phyloP scores from a whole-genome alignment of 2,888 invertebrate species.

The Apodemia hepburni region DNA sequence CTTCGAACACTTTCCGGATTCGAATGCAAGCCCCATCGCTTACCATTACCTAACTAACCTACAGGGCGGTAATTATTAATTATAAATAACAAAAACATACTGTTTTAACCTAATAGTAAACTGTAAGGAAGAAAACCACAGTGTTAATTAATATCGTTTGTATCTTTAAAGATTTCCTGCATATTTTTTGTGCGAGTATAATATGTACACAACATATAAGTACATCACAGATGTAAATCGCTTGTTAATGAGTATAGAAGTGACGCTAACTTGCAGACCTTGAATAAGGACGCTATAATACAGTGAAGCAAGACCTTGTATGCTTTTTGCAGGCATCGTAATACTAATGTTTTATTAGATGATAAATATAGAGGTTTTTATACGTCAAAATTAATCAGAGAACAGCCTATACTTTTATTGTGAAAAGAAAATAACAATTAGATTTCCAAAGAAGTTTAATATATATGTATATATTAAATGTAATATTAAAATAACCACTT shows the following conservation, averaged over 20 bases:
- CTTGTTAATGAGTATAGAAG: constrained; percentile 60
- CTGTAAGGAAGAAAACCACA: constrained; percentile 6
- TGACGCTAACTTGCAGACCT: constrained; percentile 70
- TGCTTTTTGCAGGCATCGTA: constrained; percentile 51
- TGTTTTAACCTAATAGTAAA: constrained; percentile 14
- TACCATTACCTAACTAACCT: too few relatives aligned
- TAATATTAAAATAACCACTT: too few relatives aligned
- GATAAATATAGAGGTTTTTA: constrained; percentile 5
- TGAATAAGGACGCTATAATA: constrained; percentile 70
- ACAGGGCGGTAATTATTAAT: too few relatives aligned
- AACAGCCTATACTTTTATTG: too few relatives aligned
- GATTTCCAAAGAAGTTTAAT: too few relatives aligned
- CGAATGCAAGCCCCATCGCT: too few relatives aligned
- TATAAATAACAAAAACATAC: too few relatives aligned
- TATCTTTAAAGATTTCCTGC: constrained; percentile 19
- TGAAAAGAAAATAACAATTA: too few relatives aligned
- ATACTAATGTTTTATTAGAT: constrained; percentile 15
- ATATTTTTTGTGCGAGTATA: constrained; percentile 17
- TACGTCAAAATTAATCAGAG: neutral
- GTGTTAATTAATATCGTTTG: neutral
- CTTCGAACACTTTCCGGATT: too few relatives aligned
- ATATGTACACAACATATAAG: constrained; percentile 13
- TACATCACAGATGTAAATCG: constrained; percentile 41
- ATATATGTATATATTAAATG: too few relatives aligned
- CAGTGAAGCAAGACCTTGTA: constrained; percentile 65